Base-by-base conservation (phyloP, 2,888 invertebrate species). In the Agelastica alni region DNA sequence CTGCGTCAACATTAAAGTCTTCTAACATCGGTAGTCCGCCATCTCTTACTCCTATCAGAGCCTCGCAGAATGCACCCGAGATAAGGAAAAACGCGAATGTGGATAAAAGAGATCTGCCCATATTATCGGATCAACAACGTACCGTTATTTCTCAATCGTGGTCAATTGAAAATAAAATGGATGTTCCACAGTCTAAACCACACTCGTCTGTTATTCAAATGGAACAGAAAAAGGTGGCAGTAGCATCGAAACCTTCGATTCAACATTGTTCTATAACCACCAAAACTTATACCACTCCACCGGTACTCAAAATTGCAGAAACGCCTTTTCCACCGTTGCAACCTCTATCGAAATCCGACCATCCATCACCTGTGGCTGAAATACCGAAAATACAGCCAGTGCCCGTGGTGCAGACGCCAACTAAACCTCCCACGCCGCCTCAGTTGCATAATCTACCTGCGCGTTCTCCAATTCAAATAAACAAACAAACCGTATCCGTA, bases 31-130 rank as follows among this genome's bases (percentile, higher is more conserved):
- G 70, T 22, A 72, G 73, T 58, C 75, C 75, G 26, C 77, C 76
- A 31, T 75, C 75, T 20, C 61, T 77, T 22, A 75, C 76, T 2
- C 76, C 75, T 2, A 74, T 77, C 73, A 72, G 61, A 64, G 66
- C 46, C 52, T 52, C 63, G 4, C 45, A 60, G 10, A 51, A 41
- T 22, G 51, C 49, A 14, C 18, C 52, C 34, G 60, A 46, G 34
- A 43, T 55, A 36, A 69, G 55, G 51, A 69, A 66, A 47, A 14
- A 32, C 7, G 6, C 43, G 22, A 57, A 60, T 28, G 12, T 56
- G 42, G 63, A 63, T 26, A 41, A 62, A 32, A 60, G 63, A 20
- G 63, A 53, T 51, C 42, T 66, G 4, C 67, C 69, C 2, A 30
- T 63, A n/a, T 20, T 64, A 13, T 58, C 69, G 9, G 68, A 70